These are phyloP conservation scores for Todiramphus chloris DNA, from an alignment of 2,113 vertebrate species.

Conservation along the genomic window DNA sequence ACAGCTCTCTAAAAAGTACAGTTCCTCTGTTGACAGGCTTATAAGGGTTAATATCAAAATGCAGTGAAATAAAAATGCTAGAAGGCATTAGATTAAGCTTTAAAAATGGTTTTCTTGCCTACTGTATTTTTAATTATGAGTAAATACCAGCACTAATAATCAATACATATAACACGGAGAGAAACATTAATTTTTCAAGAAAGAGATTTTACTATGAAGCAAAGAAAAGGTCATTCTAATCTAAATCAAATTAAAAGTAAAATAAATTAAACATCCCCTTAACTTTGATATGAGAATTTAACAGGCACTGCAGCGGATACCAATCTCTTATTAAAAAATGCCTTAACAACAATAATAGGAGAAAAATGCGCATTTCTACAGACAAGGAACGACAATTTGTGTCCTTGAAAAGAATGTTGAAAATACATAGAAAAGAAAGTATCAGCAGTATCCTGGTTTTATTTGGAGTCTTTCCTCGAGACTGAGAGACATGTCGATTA, in stretches of 20 bases:
- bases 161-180: background rate
- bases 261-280: background rate
- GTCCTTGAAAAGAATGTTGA: background rate
- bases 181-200: conserved; percentile 17
- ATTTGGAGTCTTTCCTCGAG: background rate
- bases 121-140: conserved; percentile 1
- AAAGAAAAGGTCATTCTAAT: conserved; percentile 24
- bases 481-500: background rate
- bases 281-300: background rate
- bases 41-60: background rate
- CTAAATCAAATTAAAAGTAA: background rate
- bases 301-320: background rate
- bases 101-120: background rate
- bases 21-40: background rate
- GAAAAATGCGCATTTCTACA: background rate
- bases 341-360: background rate
- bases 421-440: background rate
- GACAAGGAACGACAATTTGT: background rate
- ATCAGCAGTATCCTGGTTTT: background rate
- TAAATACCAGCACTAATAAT: conserved; percentile 16
- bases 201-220: background rate
- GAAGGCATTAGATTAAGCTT: background rate
- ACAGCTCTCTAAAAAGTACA: background rate
- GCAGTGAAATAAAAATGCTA: background rate
- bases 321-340: background rate